Evolutionary conservation across 2,888 invertebrate genomes (phyloP).

Genomic region (Spialia ferax): DNA sequence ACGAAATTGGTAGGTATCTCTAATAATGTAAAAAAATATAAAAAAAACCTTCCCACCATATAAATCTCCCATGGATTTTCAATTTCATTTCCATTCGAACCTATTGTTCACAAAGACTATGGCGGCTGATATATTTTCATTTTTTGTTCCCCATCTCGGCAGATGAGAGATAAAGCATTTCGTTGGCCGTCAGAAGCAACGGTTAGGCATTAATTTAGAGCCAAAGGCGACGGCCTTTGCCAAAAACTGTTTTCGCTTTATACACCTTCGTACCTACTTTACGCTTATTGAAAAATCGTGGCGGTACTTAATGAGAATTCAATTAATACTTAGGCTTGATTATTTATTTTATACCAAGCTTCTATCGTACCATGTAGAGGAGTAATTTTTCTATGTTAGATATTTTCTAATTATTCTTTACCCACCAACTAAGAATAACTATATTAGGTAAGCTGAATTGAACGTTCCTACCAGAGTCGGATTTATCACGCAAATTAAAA

Average conservation of each 20-base stretch:
- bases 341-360: background rate
- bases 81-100: constrained; percentile 16
- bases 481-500: too few species aligned
- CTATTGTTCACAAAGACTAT: constrained; percentile 28
- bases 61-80: background rate
- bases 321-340: background rate
- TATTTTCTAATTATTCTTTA: too few species aligned
- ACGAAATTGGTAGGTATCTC: too few species aligned
- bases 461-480: too few species aligned
- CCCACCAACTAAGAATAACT: too few species aligned
- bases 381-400: too few species aligned
- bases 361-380: background rate
- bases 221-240: constrained; percentile 24
- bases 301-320: background rate
- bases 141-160: constrained; percentile 23
- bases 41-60: background rate
- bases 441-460: too few species aligned
- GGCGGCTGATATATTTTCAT: constrained; percentile 32
- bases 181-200: constrained; percentile 39
- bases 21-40: background rate
- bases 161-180: constrained; percentile 39
- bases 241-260: constrained; percentile 28
- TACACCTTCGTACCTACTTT: constrained; percentile 1
- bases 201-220: constrained; percentile 35
- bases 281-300: background rate